These are phyloP conservation scores for Acanthaster planci DNA, from an alignment of 35 echinoderm and acorn worm species.

Conservation along the genomic window DNA sequence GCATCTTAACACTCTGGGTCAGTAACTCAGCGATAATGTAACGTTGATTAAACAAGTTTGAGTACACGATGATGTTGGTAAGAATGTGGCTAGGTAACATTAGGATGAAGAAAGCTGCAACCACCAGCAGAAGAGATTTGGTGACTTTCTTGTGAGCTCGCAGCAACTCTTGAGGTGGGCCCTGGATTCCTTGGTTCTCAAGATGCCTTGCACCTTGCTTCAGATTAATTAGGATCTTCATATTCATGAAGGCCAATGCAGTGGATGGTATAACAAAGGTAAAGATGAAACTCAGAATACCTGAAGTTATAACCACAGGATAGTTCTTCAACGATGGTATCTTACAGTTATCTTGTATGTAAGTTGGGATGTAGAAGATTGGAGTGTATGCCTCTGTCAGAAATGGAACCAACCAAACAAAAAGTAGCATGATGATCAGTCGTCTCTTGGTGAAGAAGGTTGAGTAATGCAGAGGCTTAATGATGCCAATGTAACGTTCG, in stretches of 20 bases:
- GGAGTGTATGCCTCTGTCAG: neutral
- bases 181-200: conserved; percentile 11
- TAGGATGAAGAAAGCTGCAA: conserved; percentile 7
- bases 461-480: neutral
- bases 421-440: neutral
- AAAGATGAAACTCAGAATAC: neutral
- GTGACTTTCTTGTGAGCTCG: conserved; percentile 25
- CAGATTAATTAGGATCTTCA: neutral
- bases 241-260: neutral
- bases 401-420: neutral
- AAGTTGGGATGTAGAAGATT: neutral
- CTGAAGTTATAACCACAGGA: neutral
- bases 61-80: neutral
- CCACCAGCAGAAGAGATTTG: neutral
- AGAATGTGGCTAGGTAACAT: neutral
- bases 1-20: neutral
- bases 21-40: neutral
- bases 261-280: neutral
- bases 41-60: neutral
- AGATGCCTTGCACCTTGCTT: neutral
- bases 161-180: conserved; percentile 4
- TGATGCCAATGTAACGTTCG: conserved; percentile 10
- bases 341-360: neutral
- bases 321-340: neutral
- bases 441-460: neutral